These are phyloP conservation scores for Pectinophora gossypiella DNA, from an alignment of 1,140 invertebrate genomes.

Conservation along the genomic window DNA sequence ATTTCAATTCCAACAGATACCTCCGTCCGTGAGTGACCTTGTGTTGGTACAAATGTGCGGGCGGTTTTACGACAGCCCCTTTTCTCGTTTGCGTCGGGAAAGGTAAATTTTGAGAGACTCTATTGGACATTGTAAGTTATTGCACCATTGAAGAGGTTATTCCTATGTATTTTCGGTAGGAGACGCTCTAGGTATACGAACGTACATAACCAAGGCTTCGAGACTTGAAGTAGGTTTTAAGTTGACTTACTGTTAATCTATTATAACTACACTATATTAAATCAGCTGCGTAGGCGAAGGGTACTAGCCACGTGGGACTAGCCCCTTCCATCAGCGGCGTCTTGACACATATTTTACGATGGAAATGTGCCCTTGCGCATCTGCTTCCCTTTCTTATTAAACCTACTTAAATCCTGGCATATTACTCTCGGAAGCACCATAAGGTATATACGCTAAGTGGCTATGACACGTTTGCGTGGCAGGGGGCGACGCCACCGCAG, in stretches of 20 bases:
- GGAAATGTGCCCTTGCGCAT: background rate
- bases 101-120: conserved; percentile 42
- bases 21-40: conserved; percentile 34
- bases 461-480: conserved; percentile 37
- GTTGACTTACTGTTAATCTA: no score
- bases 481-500: conserved; percentile 24
- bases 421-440: conserved; percentile 20
- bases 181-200: no score
- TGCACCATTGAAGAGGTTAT: conserved; percentile 24
- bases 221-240: no score
- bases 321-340: background rate
- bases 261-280: no score
- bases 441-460: conserved; percentile 30
- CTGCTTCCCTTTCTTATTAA: conserved; percentile 3
- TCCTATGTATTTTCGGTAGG: no score
- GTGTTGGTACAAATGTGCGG: conserved; percentile 31
- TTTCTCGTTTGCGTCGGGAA: conserved; percentile 27
- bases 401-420: conserved; percentile 8
- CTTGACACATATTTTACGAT: background rate
- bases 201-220: no score
- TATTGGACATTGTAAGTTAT: conserved; percentile 44
- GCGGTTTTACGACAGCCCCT: conserved; percentile 40
- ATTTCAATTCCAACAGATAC: conserved; percentile 34
- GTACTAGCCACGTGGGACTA: background rate
- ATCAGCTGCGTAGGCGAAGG: no score